Evolutionary conservation across 2,797 vertebrate species (phyloP), one percentile per base, ranked within the genome.

Genomic region (Dicrostonyx torquatus): DNA sequence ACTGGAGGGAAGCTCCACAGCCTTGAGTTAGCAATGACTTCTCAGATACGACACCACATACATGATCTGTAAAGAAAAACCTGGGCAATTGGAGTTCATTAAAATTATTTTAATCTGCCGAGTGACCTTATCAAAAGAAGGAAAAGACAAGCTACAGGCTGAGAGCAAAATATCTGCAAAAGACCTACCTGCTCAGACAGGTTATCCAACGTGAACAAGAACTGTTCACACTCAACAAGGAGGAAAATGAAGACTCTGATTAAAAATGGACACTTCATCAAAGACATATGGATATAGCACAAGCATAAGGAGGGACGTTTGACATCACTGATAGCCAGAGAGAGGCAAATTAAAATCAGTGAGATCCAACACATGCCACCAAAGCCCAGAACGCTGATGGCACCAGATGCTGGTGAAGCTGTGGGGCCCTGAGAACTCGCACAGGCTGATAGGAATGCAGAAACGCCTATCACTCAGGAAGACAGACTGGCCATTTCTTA

Each of bases 71-170:
- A 66, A 87, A 72, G 34, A 87, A 75, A 62, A 73, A 31, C 9
- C 50, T 9, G 17, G 4, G 29, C 72, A 87, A 22, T 12, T 55
- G 68, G 68, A 73, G 68, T 87, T 87, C 48, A 43, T 87, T 73
- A 87, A 87, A 73, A 43, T 14, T 37, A 43, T 26, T 85, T 50
- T 85, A 85, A 64, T 85, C 62, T 85, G 62, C 82, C 6, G 20
- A 50, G 45, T 85, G 82, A 85, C 82, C 82, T 85, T 85, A 85
- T 85, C 82, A 85, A 85, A 64, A 50, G 82, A 37, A 68, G n/a
- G 26, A 58, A 73, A 73, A 73, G 85, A 73, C 68, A 58, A 40
- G 66, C 37, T 26, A 73, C 68, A 43, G 29, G 55, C 50, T 26
- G 7, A 58, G 40, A 58, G 55, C 26, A 87, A 43, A 66, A 40